Evolutionary conservation across 1,140 invertebrate species (phyloP).

Genomic region (Drosophila navojoa): DNA sequence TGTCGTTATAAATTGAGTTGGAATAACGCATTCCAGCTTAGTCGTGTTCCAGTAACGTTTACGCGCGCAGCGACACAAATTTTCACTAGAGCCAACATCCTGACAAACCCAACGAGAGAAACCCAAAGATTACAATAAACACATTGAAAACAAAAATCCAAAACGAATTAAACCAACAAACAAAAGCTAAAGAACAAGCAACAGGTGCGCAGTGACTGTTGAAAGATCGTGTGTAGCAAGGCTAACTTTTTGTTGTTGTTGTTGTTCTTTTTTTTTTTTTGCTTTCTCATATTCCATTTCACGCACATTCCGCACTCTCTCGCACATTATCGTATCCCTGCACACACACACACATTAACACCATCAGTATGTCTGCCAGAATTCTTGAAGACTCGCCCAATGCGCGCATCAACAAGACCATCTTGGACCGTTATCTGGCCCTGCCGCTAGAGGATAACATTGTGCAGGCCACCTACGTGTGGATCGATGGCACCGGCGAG

Average conservation of each 20-base stretch:
- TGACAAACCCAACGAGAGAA: no score
- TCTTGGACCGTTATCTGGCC: constrained; percentile 89
- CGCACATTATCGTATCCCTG: neutral
- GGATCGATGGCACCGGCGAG: constrained; percentile 95
- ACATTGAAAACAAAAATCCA: no score
- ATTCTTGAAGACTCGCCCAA: constrained; percentile 84
- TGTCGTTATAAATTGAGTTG: constrained; percentile 83
- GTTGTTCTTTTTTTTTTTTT: neutral
- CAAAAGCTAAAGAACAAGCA: neutral
- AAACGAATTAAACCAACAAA: no score
- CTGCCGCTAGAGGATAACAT: constrained; percentile 89
- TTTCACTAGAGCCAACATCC: neutral
- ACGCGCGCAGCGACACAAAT: constrained; percentile 59
- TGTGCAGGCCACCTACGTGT: constrained; percentile 92
- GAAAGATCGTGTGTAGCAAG: neutral
- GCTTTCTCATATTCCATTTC: neutral
- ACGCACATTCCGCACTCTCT: neutral
- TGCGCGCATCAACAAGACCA: constrained; percentile 87
- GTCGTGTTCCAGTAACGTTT: constrained; percentile 83
- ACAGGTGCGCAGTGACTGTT: constrained; percentile 24
- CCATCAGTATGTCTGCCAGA: constrained; percentile 74
- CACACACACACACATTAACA: constrained; percentile 25
- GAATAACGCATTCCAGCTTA: constrained; percentile 76
- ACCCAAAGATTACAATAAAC: no score
- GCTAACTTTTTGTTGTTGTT: neutral